Evolutionary conservation across 2,888 invertebrate species (phyloP).

Genomic region (Brachyptera putata): DNA sequence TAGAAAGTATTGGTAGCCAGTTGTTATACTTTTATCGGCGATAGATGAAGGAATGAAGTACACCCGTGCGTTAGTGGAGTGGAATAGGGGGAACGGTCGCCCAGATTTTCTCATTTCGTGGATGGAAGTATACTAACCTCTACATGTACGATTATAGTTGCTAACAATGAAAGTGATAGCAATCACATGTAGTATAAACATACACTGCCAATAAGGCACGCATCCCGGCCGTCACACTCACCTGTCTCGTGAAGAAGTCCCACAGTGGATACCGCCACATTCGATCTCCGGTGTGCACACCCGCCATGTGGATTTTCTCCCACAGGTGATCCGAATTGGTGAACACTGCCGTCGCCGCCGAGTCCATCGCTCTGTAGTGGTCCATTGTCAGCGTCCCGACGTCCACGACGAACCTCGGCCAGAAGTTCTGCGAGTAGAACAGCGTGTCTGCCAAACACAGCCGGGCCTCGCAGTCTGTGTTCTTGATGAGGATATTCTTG

Average conservation of each 20-base stretch:
- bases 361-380: constrained; percentile 55
- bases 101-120: too few relatives aligned
- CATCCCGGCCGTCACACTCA: constrained; percentile 40
- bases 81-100: too few relatives aligned
- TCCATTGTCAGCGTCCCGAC: constrained; percentile 66
- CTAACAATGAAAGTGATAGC: too few relatives aligned
- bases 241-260: constrained; percentile 54
- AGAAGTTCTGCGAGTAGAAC: constrained; percentile 58
- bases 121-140: too few relatives aligned
- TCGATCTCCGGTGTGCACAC: constrained; percentile 59
- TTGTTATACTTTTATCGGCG: too few relatives aligned
- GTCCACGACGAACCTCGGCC: constrained; percentile 57
- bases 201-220: too few relatives aligned
- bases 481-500: constrained; percentile 66
- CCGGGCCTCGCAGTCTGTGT: constrained; percentile 65
- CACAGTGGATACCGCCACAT: constrained; percentile 69
- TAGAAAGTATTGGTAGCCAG: too few relatives aligned
- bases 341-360: constrained; percentile 60
- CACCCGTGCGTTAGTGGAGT: too few relatives aligned
- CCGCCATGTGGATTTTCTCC: constrained; percentile 52
- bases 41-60: too few relatives aligned
- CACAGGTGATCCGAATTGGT: constrained; percentile 54
- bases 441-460: constrained; percentile 67
- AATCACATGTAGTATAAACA: too few relatives aligned
- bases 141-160: too few relatives aligned